Percentiles rank a stretch among this genome's conserved stretches.
Conservation (phyloP, 2,797 vertebrate species). For the Distichodus sexfasciatus region DNA sequence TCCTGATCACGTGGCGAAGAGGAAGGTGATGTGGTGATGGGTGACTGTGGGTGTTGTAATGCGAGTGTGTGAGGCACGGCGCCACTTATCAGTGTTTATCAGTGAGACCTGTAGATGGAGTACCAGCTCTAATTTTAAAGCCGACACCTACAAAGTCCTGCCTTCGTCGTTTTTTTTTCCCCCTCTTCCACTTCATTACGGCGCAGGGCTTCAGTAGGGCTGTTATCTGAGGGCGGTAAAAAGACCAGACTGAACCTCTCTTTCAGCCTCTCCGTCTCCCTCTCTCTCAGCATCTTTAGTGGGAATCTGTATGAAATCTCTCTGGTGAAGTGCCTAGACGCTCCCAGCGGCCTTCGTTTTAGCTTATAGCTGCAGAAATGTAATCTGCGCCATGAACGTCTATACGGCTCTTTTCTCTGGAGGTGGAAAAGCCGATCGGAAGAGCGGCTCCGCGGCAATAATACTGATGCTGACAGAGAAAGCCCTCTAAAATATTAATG, state of each 20-base stretch:
- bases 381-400: slow-evolving; percentile 17
- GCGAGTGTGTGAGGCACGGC: too few relatives aligned
- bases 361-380: slow-evolving; percentile 29
- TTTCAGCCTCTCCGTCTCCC: not conserved
- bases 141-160: not conserved
- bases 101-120: slow-evolving; percentile 51
- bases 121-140: slow-evolving; percentile 30
- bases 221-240: not conserved
- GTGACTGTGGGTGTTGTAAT: too few relatives aligned
- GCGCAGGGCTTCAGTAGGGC: too few relatives aligned
- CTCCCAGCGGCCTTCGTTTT: slow-evolving; percentile 6
- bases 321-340: not conserved
- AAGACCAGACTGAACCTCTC: not conserved
- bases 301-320: not conserved
- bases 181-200: not conserved
- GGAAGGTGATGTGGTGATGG: too few relatives aligned
- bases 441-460: slow-evolving; percentile 1
- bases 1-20: too few relatives aligned
- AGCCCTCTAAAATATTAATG: slow-evolving; percentile 45
- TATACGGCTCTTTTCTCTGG: not conserved
- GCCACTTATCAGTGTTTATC: not conserved
- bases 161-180: too few relatives aligned
- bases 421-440: not conserved
- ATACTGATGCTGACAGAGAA: slow-evolving; percentile 33
- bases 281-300: not conserved